Percentiles rank a stretch among this genome's conserved stretches.
Evolutionary conservation across 2,888 invertebrate species (phyloP).

Genomic region (Ligdia adustata): DNA sequence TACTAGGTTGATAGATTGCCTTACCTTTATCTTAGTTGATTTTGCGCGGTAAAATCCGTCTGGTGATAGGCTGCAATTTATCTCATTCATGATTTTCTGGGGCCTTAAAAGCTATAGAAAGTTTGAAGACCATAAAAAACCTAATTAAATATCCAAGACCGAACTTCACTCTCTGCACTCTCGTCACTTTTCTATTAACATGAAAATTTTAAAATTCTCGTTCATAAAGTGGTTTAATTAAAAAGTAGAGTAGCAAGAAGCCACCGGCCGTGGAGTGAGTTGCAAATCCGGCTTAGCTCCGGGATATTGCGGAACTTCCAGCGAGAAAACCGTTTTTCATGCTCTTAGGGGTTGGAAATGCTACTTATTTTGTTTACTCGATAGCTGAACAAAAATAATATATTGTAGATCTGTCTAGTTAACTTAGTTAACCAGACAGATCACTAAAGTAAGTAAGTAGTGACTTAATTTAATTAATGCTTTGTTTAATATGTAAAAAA

Average conservation of each 20-base stretch:
- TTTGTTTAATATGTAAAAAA: too few species aligned
- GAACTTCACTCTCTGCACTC: neutral
- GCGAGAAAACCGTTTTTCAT: conserved; percentile 65
- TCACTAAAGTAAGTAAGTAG: too few species aligned
- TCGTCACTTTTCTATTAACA: conserved; percentile 11
- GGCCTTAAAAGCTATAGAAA: too few species aligned
- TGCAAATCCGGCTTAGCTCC: conserved; percentile 76
- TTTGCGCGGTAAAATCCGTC: too few species aligned
- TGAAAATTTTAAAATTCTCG: conserved; percentile 51
- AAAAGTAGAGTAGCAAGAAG: conserved; percentile 65
- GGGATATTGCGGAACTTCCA: conserved; percentile 67
- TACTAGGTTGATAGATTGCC: too few species aligned
- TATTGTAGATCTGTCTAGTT: too few species aligned
- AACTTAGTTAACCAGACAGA: too few species aligned
- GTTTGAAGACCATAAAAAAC: too few species aligned
- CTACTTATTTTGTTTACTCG: conserved; percentile 37
- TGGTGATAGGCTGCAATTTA: too few species aligned
- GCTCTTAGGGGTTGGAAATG: conserved; percentile 43
- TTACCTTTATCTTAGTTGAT: too few species aligned
- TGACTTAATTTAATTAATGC: too few species aligned
- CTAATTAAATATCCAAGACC: neutral
- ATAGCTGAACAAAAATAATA: conserved; percentile 9
- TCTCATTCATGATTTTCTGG: too few species aligned
- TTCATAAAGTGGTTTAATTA: conserved; percentile 74
- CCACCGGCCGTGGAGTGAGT: conserved; percentile 60